These are phyloP conservation scores for Drosophila prostipennis DNA, from an alignment of 2,888 invertebrate genomes.

Conservation along the genomic window DNA sequence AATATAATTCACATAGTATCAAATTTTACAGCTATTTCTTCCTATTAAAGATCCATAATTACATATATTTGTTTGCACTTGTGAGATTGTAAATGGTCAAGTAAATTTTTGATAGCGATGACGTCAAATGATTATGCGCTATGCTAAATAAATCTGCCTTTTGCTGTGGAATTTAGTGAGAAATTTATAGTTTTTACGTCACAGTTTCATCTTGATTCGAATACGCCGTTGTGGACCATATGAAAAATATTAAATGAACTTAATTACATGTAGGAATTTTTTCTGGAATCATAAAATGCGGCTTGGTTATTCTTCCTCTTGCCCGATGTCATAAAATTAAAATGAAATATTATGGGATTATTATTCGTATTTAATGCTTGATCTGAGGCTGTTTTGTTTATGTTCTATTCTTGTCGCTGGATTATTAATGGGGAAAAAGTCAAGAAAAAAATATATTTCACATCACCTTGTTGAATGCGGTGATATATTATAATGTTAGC, in stretches of 20 bases:
- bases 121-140: conserved; percentile 31
- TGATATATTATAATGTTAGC: conserved; percentile 30
- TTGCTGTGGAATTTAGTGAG: conserved; percentile 24
- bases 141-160: conserved; percentile 16
- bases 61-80: conserved; percentile 1
- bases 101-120: conserved; percentile 13
- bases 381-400: conserved; percentile 6
- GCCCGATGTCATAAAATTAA: conserved; percentile 21
- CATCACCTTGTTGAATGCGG: conserved; percentile 7
- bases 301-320: conserved; percentile 12
- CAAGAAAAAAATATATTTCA: conserved; percentile 3
- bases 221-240: conserved; percentile 26
- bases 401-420: conserved; percentile 1
- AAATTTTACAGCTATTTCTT: not conserved
- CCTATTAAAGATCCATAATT: not conserved
- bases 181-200: conserved; percentile 36
- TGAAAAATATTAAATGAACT: conserved; percentile 38
- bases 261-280: conserved; percentile 37
- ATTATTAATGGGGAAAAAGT: conserved; percentile 15
- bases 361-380: conserved; percentile 29
- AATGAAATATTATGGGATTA: conserved; percentile 29
- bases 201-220: conserved; percentile 25
- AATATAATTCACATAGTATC: not conserved
- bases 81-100: conserved; percentile 7
- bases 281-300: conserved; percentile 18